Base-by-base conservation (phyloP, 92 coral and sea anemone species). In the Chrysogorgia sp. region DNA sequence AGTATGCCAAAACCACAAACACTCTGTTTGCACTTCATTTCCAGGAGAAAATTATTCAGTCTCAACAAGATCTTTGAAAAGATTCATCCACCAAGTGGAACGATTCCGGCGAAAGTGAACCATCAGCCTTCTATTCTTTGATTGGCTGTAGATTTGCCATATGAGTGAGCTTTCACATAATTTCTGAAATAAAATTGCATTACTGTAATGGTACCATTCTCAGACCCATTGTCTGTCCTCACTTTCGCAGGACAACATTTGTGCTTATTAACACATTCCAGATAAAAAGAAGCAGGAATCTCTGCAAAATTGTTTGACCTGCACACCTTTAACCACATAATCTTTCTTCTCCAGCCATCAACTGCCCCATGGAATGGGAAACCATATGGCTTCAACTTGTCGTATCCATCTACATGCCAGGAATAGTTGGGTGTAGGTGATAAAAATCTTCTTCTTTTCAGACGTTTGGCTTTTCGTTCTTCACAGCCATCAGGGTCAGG, bases 401-500 rank as follows among this genome's bases (percentile, higher is more conserved):
- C n/a, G n/a, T n/a, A n/a, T n/a, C 74, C 74, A 66, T 66, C 74
- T 13, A 43, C 55, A 41, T 66, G 74, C 74, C 74, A 66, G 28
- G 52, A 66, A 66, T 66, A 13, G 55, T 66, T 66, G 15, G 74
- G 74, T 13, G 52, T 53, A 66, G 74, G 55, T 32, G 74, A 66
- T 66, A 35, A 28, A 41, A 35, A 66, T 66, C 32, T 29, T 64
- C 74, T 66, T 25, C 74, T 66, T 66, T 41, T 66, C 30, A 66
- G 35, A 5, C 55, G 33, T 20, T 66, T 66, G 35, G 74, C 55
- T 66, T 41, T 66, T 17, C 74, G 74, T 66, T 35, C 50, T 24
- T 66, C 74, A 63, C 70, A 66, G 35, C 74, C 74, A 20, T 66
- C 74, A 35, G 55, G 74, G 55, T 66, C 74, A 66, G 37, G 74